Base-by-base conservation (phyloP, 2,113 vertebrate genomes). In the Butorides virescens region DNA sequence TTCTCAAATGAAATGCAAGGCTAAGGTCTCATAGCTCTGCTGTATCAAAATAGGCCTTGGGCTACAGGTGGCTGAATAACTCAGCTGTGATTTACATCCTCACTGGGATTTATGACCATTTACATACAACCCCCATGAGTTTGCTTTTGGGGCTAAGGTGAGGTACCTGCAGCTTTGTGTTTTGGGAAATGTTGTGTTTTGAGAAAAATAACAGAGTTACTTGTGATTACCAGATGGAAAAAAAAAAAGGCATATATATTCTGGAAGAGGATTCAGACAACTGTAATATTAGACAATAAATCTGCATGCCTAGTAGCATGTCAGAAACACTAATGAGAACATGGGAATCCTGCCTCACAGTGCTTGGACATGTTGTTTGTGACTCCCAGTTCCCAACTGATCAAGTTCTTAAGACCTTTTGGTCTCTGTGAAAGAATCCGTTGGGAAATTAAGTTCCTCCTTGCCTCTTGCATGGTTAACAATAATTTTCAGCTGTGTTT, bases 101-200 rank as follows among this genome's bases (percentile, higher is more conserved):
- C 29, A 17, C 27, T 58, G 26, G n/a, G 13, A 36, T 80, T 86
- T 86, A 46, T 58, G 27, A 27, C 17, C 1, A 3, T 65, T 70
- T 13, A 11, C 10, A 4, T 55, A 30, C 2, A 3, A 62, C 36
- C 14, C 9, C 75, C 1, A 0, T 61, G 36, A 77, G 17, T 74
- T 84, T 70, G 34, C 22, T 91, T 89, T 58, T 47, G 53, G 47
- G 44, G 15, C 30, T n/a, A 17, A 81, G 30, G 12, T n/a, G 17
- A 81, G 27, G 12, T 73, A 56, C 10, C 20, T 93, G 37, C 20
- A 82, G 11, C 76, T 89, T 91, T 26, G 42, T 44, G 42, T 44
- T 44, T 44, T 44, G 42, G 42, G 14, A 44, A 44, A 36, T 19
- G 70, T 55, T 39, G 26, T 75, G 12, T 75, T 87, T 73, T 52